Evolutionary conservation across 2,888 invertebrate genomes (phyloP), one percentile per base, ranked within the genome.

Genomic region (Laothoe populi): DNA sequence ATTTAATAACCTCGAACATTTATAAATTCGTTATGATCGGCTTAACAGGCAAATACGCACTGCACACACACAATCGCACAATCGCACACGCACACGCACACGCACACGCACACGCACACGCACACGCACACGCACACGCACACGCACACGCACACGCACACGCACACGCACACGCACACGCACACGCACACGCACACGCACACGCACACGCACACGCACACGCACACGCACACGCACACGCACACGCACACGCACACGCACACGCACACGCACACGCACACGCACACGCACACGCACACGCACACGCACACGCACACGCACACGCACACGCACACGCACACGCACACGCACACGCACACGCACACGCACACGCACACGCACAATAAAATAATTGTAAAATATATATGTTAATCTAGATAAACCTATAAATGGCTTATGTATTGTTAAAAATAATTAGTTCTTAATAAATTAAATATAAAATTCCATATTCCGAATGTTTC

Each of bases 201-300:
- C 62, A 59, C 59, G 21, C 57, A 61, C 62, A 57, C 62, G 40
- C 62, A 61, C 62, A 62, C 62, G 40, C 62, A 61, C 62, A 62
- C 62, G 40, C 62, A 61, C 62, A 62, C 62, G 40, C 62, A 61
- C 62, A 62, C 62, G 40, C 62, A 61, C 62, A 62, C 62, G 57
- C 62, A 62, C 62, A 62, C 60, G 57, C 62, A 62, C 62, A 62
- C 57, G 57, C 62, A 62, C 62, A 62, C 62, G 57, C 62, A 62
- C 62, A 62, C 62, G 40, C 57, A 62, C 62, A 62, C 62, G 44
- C 62, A 49, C 49, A 49, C 49, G 49, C 49, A 49, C 24, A 49
- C 49, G 49, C 49, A 49, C 49, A 49, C 49, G 49, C 49, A 49
- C 49, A 49, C 49, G 49, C 49, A 49, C 49, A 49, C 49, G 26